Evolutionary conservation across 2,113 vertebrate genomes (phyloP), one percentile per base, ranked within the genome.

Genomic region (Ranitomeya variabilis): DNA sequence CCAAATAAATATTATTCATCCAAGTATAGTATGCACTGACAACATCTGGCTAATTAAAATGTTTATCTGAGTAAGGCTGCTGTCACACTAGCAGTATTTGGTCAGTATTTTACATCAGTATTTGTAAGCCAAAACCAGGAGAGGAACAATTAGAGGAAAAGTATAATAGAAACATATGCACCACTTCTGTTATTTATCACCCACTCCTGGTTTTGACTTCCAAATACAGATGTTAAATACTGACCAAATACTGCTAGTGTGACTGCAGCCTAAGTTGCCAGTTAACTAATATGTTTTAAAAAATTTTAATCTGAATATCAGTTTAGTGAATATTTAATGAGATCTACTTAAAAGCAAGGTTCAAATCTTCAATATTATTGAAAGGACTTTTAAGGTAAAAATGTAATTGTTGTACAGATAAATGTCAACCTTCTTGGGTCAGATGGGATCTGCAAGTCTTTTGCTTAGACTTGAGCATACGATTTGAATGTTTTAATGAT

Each of bases 11-110:
- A 31, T 57, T 69, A 66, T 57, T 87, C 77, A 81, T 64, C 78
- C 64, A 81, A 81, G 51, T 60, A 86, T 74, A 57, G 80, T 71
- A 59, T 37, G 51, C 62, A 45, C 86, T 67, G 51, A 87, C 77
- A 54, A 80, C 66, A 81, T 80, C 60, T 80, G 77, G 77, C 86
- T 87, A 77, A 80, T 81, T 71, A 60, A 59, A 81, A 26, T 87
- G 64, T 81, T 81, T 87, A 81, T 81, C 51, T 31, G 62, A 45
- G 64, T 19, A 87, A 21, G 51, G n/a, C n/a, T n/a, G n/a, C n/a
- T n/a, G n/a, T n/a, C n/a, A n/a, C n/a, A n/a, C n/a, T n/a, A n/a
- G n/a, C n/a, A n/a, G n/a, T n/a, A n/a, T n/a, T n/a, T n/a, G n/a
- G n/a, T n/a, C n/a, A n/a, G n/a, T n/a, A n/a, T n/a, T n/a, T n/a